Evolutionary conservation across 2,797 vertebrate species (phyloP), one percentile per base, ranked within the genome.

Genomic region (Threskiornis aethiopicus): DNA sequence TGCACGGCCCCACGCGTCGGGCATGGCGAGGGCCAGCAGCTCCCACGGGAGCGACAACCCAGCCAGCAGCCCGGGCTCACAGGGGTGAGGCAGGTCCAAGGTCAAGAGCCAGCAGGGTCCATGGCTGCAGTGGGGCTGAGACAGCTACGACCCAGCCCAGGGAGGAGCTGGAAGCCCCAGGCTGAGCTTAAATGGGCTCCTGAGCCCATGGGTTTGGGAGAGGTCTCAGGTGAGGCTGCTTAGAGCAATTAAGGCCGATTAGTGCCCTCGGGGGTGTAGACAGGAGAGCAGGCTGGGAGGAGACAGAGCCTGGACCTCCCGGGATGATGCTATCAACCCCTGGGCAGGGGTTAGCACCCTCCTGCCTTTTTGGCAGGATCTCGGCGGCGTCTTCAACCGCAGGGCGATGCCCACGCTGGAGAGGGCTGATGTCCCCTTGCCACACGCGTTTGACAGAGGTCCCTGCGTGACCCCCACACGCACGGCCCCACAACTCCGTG

Each of bases 1-100:
- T 4, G 26, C 35, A 33, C 1, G 0, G 55, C 37, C 55, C 54
- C 8, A 1, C 0, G 3, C 2, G 2, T 0, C 5, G 42, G 42
- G 13, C 44, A 21, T 2, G 2, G 47, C 3, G 28, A 26, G 7
- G n/a, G 16, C 25, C 80, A 62, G 55, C 69, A 28, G 39, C 80
- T 17, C 11, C 75, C 37, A 5, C 0, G 5, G 47, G 31, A 58
- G 24, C 0, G 3, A 11, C 12, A 54, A 13, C 4, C n/a, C n/a
- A 4, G 24, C 16, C 11, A 1, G 21, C 55, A 57, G 20, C 9
- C 33, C 33, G 22, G n/a, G 57, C 16, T 58, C 20, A 9, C 11
- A 2, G n/a, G 52, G 62, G 35, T 4, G 3, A 26, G 41, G 21
- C 66, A 58, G 29, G 25, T 6, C 71, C 16, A 6, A 39, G 35